Percentiles rank a stretch among this genome's conserved stretches.
Evolutionary conservation across 2,113 vertebrate species (phyloP).

Genomic region (Otis tarda): DNA sequence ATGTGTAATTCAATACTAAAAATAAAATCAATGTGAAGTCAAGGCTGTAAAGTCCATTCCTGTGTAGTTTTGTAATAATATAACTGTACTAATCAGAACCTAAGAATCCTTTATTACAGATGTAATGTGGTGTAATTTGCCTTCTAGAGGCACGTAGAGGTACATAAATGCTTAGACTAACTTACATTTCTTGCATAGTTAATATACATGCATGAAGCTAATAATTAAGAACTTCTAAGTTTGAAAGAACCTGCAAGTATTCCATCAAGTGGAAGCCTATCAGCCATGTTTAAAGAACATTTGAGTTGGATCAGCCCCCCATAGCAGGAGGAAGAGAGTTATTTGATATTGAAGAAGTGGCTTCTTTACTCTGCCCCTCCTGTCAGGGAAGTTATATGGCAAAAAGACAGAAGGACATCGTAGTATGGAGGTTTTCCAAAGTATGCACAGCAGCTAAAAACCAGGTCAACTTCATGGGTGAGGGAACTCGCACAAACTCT

Average conservation of each 20-base stretch:
- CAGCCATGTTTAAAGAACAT: background rate
- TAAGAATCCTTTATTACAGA: background rate
- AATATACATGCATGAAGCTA: background rate
- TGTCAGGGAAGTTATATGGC: background rate
- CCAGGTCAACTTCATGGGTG: background rate
- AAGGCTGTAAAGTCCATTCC: background rate
- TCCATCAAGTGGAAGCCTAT: background rate
- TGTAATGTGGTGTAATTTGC: background rate
- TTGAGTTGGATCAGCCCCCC: background rate
- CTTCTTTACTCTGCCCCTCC: background rate
- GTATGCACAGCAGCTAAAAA: background rate
- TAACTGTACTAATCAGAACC: background rate
- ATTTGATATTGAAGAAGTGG: background rate
- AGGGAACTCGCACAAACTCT: background rate
- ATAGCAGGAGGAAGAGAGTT: background rate
- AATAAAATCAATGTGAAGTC: background rate
- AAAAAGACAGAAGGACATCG: no score
- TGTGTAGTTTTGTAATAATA: background rate
- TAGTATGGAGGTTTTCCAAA: background rate
- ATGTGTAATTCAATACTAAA: background rate
- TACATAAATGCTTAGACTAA: background rate
- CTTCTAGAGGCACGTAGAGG: no score
- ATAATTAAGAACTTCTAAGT: background rate
- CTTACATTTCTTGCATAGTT: background rate
- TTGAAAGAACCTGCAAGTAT: background rate